Base-by-base conservation (phyloP, 2,888 invertebrate genomes). In the Latheticus oryzae region DNA sequence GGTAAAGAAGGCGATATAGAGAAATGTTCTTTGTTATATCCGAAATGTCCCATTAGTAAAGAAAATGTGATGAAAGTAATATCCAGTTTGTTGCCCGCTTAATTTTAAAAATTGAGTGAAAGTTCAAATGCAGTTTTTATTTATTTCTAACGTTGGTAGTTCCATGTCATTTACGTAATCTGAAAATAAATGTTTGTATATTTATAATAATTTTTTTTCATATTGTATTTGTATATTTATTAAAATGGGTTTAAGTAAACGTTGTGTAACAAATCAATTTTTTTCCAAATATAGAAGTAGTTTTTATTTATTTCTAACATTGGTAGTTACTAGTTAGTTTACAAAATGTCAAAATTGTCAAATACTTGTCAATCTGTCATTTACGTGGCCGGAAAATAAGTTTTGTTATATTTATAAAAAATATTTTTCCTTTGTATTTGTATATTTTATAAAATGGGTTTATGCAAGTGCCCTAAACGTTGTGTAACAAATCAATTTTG, bases 271-370 rank as follows among this genome's bases (percentile, higher is more conserved):
- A 54, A 98, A 95, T 82, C 92, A 97, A 77, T 99, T 98, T 84
- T 99, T 98, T 82, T 99, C 97, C 80, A 97, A 98, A 79, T 98
- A 99, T 79, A 84, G 97, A 72, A 97, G 98, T 17, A 99, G 98
- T 85, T 98, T 99, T 74, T 99, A 98, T 80, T 19, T 35, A 15
- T 32, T 12, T 32, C 1, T 8, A 26, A 23, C 12, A 33, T 35
- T 50, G 35, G 37, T 21, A 7, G n/a, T 26, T 5, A 17, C 9
- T 4, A 8, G 9, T n/a, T n/a, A n/a, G n/a, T n/a, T n/a, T n/a
- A n/a, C n/a, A n/a, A n/a, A n/a, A n/a, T n/a, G n/a, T n/a, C n/a
- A n/a, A n/a, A n/a, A n/a, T n/a, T 54, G 52, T 52, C 40, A 40
- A 5, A 19, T 5, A 52, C 7, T n/a, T 40, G 40, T 43, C 11